A percentile compares a stretch with the other conserved stretches of the same genome.
These are phyloP conservation scores for Hemibagrus wyckioides DNA, from an alignment of 2,113 vertebrate genomes.

Conservation along the genomic window DNA sequence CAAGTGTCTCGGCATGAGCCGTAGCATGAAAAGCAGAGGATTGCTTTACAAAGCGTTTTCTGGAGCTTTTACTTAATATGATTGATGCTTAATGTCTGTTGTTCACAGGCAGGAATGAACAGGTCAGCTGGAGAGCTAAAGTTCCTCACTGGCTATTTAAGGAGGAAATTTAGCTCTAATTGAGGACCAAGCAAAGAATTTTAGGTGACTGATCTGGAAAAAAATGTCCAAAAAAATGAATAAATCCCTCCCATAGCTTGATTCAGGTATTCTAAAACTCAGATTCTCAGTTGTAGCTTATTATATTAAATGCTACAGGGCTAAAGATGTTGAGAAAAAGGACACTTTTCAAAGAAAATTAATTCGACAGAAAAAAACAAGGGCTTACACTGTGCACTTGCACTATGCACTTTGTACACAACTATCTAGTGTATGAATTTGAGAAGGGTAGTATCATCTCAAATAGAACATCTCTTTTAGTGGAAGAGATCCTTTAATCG, in stretches of 20 bases:
- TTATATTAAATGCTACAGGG: neutral
- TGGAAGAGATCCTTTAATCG: too few relatives aligned
- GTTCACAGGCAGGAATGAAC: neutral
- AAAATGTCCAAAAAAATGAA: neutral
- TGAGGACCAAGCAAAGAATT: neutral
- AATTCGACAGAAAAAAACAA: neutral
- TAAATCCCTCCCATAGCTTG: neutral
- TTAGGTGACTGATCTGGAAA: neutral
- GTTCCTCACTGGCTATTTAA: neutral
- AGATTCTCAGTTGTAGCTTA: neutral
- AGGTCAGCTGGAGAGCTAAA: neutral
- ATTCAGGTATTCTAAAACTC: neutral
- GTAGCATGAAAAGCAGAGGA: neutral
- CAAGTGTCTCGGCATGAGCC: neutral
- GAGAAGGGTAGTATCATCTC: too few relatives aligned
- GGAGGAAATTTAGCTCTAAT: neutral
- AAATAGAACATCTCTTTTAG: too few relatives aligned
- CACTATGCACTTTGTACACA: too few relatives aligned
- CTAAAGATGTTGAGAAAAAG: neutral
- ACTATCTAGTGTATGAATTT: too few relatives aligned
- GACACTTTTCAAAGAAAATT: neutral
- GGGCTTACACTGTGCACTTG: too few relatives aligned
- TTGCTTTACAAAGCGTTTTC: neutral
- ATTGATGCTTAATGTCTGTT: neutral
- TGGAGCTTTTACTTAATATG: neutral